Evolutionary conservation across 1,140 invertebrate species (phyloP).

Genomic region (Monochamus saltuarius): DNA sequence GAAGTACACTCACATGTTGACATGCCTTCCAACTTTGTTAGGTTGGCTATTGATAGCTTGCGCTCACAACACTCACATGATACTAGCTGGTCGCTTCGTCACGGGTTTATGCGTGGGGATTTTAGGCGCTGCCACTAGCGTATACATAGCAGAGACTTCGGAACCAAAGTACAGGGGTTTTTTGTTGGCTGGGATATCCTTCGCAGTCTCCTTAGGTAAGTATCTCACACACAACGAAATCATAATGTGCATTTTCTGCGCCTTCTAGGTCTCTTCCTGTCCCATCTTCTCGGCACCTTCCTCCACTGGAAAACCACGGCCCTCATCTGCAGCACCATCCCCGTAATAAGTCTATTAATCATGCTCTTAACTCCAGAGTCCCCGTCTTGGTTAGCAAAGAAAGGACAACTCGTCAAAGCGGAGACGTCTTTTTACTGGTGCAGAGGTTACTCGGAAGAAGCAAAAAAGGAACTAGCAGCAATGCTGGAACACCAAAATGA

Average conservation of each 20-base stretch:
- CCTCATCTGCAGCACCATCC: conserved; percentile 55
- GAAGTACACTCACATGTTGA: conserved; percentile 60
- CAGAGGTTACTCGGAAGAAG: conserved; percentile 54
- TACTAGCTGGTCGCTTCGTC: conserved; percentile 67
- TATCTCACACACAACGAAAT: not conserved
- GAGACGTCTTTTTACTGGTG: conserved; percentile 54
- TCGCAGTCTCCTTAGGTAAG: conserved; percentile 50
- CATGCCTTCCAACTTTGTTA: conserved; percentile 62
- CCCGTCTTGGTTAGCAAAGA: conserved; percentile 66
- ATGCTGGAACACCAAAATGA: conserved; percentile 50
- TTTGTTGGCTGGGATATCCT: conserved; percentile 51
- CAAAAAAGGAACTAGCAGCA: conserved; percentile 54
- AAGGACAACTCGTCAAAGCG: conserved; percentile 56
- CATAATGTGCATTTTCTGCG: not conserved
- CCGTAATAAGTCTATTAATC: conserved; percentile 53
- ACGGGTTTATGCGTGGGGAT: conserved; percentile 57
- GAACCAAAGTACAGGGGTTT: conserved; percentile 60
- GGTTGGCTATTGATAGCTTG: conserved; percentile 67
- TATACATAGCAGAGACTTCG: conserved; percentile 56
- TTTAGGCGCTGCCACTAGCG: conserved; percentile 34
- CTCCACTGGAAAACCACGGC: conserved; percentile 61
- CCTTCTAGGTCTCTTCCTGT: conserved; percentile 56
- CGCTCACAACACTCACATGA: conserved; percentile 52
- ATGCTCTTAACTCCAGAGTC: conserved; percentile 66
- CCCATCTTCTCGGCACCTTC: conserved; percentile 62